Base-by-base conservation (phyloP, 2,797 vertebrate genomes). In the Siniperca scherzeri region DNA sequence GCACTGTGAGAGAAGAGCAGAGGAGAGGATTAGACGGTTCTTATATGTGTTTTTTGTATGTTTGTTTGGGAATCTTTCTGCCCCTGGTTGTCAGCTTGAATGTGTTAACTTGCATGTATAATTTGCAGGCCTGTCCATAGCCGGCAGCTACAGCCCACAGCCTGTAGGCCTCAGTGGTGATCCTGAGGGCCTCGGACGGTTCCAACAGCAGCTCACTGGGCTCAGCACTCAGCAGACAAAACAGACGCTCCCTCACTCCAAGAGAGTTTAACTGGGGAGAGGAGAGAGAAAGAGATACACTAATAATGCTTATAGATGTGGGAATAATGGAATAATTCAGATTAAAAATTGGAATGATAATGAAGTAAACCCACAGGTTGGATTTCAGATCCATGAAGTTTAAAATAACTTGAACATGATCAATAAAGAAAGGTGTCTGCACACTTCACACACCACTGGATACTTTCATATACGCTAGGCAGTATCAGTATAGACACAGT, bases 121-220 rank as follows among this genome's bases (percentile, higher is more conserved):
- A 91, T 76, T 96, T 94, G 78, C 97, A 96, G 21, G 97, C 97
- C 83, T 99, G 99, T 50, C 98, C 97, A 0, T 98, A 99, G 67
- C 92, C 94, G 2, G 97, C 97, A 0, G 97, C 96, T 79, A 98
- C 96, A 5, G 97, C 96, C 97, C 97, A 99, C 59, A 99, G 76
- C 36, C 97, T 96, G 85, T 97, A 96, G 2, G 97, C 96, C 87
- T 99, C 98, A 0, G 94, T 97, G 93, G 89, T 96, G 77, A 99
- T 92, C 50, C 66, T 83, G 77, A 97, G 68, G 14, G 97, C 97
- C 84, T 99, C 97, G 8, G 93, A 81, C 0, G 77, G 79, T 0
- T 96, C 96, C 88, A 99, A 92, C 21, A 93, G 94, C 92, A 99
- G 90, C 70, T 98, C 97, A 44, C 66, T 33, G 0, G 98, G 97